Percentiles rank a stretch among this genome's conserved stretches.
phyloP scores from a whole-genome alignment of 2,113 vertebrate species.

The Barbus barbus region DNA sequence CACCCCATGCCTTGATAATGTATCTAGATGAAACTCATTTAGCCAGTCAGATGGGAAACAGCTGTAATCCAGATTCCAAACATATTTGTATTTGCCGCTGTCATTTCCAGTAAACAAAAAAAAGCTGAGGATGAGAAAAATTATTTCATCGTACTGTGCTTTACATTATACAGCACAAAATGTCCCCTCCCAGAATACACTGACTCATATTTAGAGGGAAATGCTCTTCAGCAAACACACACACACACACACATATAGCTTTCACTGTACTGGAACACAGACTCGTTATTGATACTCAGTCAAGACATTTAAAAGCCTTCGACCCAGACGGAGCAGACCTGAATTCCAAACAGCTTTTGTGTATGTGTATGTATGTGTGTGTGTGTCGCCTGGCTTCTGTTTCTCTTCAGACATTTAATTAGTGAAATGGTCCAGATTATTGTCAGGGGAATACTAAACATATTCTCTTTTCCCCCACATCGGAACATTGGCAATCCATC shows the following conservation, averaged over 20 bases:
- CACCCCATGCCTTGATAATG: not conserved
- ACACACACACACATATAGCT: slow-evolving; percentile 29
- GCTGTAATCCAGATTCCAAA: not conserved
- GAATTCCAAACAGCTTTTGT: slow-evolving; percentile 35
- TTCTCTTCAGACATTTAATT: slow-evolving; percentile 60
- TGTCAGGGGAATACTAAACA: slow-evolving; percentile 46
- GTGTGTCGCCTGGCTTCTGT: slow-evolving; percentile 35
- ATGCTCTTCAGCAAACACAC: not conserved
- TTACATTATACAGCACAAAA: not conserved
- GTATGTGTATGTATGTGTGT: slow-evolving; percentile 14
- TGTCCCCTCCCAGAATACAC: not conserved
- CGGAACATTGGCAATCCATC: not conserved
- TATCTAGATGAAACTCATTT: not conserved
- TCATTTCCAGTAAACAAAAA: not conserved
- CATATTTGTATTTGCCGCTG: not conserved
- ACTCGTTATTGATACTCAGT: slow-evolving; percentile 45
- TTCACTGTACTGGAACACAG: slow-evolving; percentile 22
- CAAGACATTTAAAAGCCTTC: slow-evolving; percentile 36
- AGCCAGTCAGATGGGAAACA: not conserved
- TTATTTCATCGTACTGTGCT: not conserved
- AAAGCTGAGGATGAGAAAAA: not conserved
- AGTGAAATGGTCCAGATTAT: slow-evolving; percentile 61
- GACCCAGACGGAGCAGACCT: slow-evolving; percentile 15
- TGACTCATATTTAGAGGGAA: slow-evolving; percentile 1
- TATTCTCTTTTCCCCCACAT: slow-evolving; percentile 34